phyloP scores from a whole-genome alignment of 2,888 invertebrate species.

The Apoderus coryli region DNA sequence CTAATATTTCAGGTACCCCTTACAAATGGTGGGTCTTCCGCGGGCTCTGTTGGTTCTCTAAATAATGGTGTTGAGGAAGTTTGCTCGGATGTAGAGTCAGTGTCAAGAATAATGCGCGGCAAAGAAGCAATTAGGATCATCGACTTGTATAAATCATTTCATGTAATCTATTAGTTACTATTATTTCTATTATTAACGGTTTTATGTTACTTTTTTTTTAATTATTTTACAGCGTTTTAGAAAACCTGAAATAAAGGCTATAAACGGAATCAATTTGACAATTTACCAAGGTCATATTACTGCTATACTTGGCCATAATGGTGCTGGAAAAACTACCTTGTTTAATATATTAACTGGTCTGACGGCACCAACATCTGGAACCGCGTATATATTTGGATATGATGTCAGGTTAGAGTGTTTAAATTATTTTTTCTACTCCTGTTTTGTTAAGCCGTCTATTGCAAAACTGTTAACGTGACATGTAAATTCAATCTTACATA shows the following conservation, averaged over 20 bases:
- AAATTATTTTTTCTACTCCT: background rate
- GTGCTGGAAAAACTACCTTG: constrained; percentile 75
- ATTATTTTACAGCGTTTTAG: constrained; percentile 48
- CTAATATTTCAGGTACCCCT: constrained; percentile 26
- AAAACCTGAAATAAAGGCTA: constrained; percentile 53
- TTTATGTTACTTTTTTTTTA: background rate
- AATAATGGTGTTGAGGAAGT: constrained; percentile 35
- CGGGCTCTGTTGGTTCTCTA: constrained; percentile 33
- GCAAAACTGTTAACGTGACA: no score
- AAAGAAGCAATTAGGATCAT: constrained; percentile 62
- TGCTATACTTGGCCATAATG: constrained; percentile 73
- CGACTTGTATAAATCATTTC: constrained; percentile 57
- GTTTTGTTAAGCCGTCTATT: no score
- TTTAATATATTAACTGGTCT: constrained; percentile 74
- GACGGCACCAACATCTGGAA: constrained; percentile 58
- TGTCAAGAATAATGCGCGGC: constrained; percentile 54
- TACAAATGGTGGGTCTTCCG: constrained; percentile 29
- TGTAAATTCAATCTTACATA: no score
- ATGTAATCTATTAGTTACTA: constrained; percentile 24
- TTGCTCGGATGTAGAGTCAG: constrained; percentile 56
- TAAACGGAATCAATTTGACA: constrained; percentile 63
- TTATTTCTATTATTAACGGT: constrained; percentile 3
- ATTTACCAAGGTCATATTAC: constrained; percentile 81
- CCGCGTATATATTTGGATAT: constrained; percentile 59
- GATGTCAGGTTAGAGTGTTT: constrained; percentile 43